Conservation (phyloP, 2,888 invertebrate species). For the Rhagonycha fulva region DNA sequence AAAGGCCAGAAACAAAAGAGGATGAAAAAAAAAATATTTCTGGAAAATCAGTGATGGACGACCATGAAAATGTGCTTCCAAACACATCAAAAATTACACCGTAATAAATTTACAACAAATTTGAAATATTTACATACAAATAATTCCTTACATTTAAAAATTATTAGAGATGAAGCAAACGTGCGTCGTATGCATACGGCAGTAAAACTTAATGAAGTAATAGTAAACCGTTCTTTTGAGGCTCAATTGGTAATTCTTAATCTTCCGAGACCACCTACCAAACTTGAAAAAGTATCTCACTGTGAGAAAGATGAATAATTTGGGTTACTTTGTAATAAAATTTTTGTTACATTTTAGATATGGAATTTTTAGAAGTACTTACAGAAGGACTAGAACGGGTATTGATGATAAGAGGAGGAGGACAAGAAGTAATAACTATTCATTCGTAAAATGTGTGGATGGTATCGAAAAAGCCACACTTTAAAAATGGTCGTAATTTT, state of each 20-base stretch:
- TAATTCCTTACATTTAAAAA: neutral
- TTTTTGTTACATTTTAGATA: conserved; percentile 66
- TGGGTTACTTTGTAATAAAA: neutral
- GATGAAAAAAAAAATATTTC: conserved; percentile 52
- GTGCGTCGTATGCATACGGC: conserved; percentile 99
- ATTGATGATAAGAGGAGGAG: conserved; percentile 96
- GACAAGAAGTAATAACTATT: conserved; percentile 98
- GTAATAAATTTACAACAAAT: conserved; percentile 56
- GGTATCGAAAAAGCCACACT: conserved; percentile 26
- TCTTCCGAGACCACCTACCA: conserved; percentile 94
- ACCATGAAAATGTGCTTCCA: conserved; percentile 49
- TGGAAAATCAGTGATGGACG: conserved; percentile 50
- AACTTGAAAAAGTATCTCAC: conserved; percentile 89
- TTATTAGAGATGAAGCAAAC: conserved; percentile 84
- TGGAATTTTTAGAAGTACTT: conserved; percentile 98
- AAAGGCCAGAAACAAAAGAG: conserved; percentile 50
- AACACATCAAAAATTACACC: conserved; percentile 65
- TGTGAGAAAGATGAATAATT: conserved; percentile 64
- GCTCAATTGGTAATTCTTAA: conserved; percentile 98
- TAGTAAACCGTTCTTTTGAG: conserved; percentile 95
- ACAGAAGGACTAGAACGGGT: conserved; percentile 97
- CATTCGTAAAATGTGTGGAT: conserved; percentile 78
- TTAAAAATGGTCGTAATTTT: conserved; percentile 23
- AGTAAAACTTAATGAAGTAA: conserved; percentile 96
- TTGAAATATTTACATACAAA: neutral